These are phyloP conservation scores for Manis pentadactyla DNA, from an alignment of 2,797 vertebrate species.

Conservation along the genomic window DNA sequence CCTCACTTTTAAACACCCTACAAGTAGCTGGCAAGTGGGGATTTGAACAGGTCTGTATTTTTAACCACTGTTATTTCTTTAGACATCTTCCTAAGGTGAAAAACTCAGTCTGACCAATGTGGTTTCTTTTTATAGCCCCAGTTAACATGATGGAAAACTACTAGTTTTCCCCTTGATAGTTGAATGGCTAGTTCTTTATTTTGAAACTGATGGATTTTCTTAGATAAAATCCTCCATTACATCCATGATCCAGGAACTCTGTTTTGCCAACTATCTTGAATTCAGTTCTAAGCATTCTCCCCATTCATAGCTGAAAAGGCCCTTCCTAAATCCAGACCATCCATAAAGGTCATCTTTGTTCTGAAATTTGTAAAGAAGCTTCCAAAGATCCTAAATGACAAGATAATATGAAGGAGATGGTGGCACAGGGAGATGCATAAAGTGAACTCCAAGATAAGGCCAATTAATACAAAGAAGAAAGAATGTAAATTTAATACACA, in stretches of 20 bases:
- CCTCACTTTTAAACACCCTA: neutral
- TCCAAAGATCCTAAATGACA: neutral
- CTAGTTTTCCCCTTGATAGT: neutral
- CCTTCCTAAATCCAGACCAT: neutral
- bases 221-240: neutral
- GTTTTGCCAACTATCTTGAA: neutral
- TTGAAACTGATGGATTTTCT: neutral
- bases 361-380: neutral
- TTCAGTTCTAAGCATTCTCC: neutral
- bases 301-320: neutral
- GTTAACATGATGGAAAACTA: conserved; percentile 16
- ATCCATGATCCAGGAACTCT: neutral
- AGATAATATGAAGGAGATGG: neutral
- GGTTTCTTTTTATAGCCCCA: neutral
- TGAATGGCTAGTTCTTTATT: neutral
- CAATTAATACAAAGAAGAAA: neutral
- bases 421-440: neutral
- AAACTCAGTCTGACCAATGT: neutral
- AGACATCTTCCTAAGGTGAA: neutral
- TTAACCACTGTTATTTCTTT: neutral
- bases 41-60: conserved; percentile 6
- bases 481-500: neutral
- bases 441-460: neutral
- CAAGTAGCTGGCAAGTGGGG: neutral
- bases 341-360: neutral